Conservation (phyloP, 2,888 invertebrate genomes). For the Phengaris arion region DNA sequence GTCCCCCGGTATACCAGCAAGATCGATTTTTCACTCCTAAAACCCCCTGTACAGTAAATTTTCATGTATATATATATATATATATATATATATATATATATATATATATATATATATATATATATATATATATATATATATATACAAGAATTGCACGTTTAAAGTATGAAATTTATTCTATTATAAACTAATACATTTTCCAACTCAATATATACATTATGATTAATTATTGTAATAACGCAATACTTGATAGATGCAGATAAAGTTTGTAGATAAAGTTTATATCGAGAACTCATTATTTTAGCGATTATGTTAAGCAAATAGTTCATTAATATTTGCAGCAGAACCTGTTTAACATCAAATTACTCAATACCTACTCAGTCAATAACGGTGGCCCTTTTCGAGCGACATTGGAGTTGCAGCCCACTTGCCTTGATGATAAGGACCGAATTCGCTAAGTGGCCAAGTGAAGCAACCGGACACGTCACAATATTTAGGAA, state of each 20-base stretch:
- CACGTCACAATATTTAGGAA: not conserved
- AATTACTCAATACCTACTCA: not conserved
- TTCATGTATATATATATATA: no score
- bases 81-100: no score
- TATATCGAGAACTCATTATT: not conserved
- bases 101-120: no score
- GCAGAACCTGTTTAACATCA: not conserved
- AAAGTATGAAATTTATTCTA: not conserved
- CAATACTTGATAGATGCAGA: not conserved
- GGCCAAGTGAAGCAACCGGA: not conserved
- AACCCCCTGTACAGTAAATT: no score
- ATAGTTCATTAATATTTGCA: conserved; percentile 3
- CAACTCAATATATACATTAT: not conserved
- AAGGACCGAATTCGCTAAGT: not conserved
- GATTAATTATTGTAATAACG: not conserved
- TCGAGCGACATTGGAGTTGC: not conserved
- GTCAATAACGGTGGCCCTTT: not conserved
- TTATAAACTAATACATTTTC: not conserved
- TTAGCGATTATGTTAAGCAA: conserved; percentile 1
- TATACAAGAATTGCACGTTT: no score
- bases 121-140: no score
- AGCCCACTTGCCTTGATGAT: not conserved
- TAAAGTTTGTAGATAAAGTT: not conserved
- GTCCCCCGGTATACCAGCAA: no score
- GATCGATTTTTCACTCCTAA: no score